Conservation (phyloP, 2,888 invertebrate species). For the Thumatha senex region DNA sequence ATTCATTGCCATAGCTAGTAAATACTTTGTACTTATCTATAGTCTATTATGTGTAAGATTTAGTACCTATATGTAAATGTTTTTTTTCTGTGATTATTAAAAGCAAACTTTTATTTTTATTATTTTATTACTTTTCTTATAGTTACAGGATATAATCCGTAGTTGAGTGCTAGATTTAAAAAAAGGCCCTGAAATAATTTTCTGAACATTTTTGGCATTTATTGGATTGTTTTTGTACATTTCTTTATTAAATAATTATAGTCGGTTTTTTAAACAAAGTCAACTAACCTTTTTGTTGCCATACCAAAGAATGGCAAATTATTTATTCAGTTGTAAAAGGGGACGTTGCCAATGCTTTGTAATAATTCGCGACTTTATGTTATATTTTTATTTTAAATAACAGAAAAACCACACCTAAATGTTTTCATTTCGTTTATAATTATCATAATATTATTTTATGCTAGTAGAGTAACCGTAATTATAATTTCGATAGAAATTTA, state of each 20-base stretch:
- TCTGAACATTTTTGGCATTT: slow-evolving; percentile 38
- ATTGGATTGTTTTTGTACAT: slow-evolving; percentile 43
- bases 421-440: slow-evolving; percentile 37
- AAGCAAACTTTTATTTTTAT: slow-evolving; percentile 54
- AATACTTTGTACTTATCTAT: slow-evolving; percentile 70
- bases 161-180: slow-evolving; percentile 63
- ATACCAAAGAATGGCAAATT: slow-evolving; percentile 67
- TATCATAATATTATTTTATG: slow-evolving; percentile 46
- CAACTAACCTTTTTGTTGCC: slow-evolving; percentile 39
- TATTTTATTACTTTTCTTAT: slow-evolving; percentile 59
- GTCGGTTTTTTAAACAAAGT: slow-evolving; percentile 27
- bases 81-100: slow-evolving; percentile 75
- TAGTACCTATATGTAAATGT: slow-evolving; percentile 55
- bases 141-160: slow-evolving; percentile 73
- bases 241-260: slow-evolving; percentile 11
- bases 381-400: slow-evolving; percentile 17
- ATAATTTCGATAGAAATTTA: slow-evolving; percentile 24
- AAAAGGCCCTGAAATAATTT: slow-evolving; percentile 23
- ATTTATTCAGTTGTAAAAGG: slow-evolving; percentile 24
- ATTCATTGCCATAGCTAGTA: slow-evolving; percentile 71
- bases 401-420: slow-evolving; percentile 13
- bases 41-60: slow-evolving; percentile 49
- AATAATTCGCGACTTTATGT: slow-evolving; percentile 45
- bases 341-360: slow-evolving; percentile 52
- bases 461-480: slow-evolving; percentile 30